Evolutionary conservation across 2,888 invertebrate species (phyloP).

Genomic region (Himalopsyche tibetana): DNA sequence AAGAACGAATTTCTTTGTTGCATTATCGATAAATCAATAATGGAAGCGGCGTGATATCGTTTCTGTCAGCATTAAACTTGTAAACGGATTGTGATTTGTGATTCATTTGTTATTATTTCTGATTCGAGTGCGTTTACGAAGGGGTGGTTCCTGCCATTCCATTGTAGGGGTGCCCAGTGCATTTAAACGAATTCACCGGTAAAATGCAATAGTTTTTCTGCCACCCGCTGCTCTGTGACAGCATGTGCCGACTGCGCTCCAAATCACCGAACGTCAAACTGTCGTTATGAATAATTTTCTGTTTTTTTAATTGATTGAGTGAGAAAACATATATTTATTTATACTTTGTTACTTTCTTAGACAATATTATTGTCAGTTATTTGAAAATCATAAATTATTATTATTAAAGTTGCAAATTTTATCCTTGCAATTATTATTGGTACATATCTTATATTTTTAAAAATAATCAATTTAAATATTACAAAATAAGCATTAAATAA

Average conservation of each 20-base stretch:
- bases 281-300: too few species aligned
- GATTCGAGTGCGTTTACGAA: constrained; percentile 7
- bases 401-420: too few species aligned
- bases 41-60: background rate
- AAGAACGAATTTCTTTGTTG: background rate
- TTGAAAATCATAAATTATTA: too few species aligned
- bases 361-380: too few species aligned
- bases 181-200: constrained; percentile 3
- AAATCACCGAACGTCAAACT: too few species aligned
- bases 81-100: constrained; percentile 23
- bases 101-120: constrained; percentile 28
- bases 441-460: too few species aligned
- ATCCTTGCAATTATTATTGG: too few species aligned
- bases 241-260: background rate
- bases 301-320: too few species aligned
- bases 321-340: too few species aligned
- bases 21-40: background rate
- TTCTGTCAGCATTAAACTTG: background rate
- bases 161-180: background rate
- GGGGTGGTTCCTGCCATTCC: background rate
- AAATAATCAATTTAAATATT: too few species aligned
- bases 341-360: too few species aligned
- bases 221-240: constrained; percentile 18
- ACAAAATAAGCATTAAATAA: too few species aligned
- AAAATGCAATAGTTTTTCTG: background rate